Conservation (phyloP, 2,113 vertebrate genomes). For the Lipophrys pholis region DNA sequence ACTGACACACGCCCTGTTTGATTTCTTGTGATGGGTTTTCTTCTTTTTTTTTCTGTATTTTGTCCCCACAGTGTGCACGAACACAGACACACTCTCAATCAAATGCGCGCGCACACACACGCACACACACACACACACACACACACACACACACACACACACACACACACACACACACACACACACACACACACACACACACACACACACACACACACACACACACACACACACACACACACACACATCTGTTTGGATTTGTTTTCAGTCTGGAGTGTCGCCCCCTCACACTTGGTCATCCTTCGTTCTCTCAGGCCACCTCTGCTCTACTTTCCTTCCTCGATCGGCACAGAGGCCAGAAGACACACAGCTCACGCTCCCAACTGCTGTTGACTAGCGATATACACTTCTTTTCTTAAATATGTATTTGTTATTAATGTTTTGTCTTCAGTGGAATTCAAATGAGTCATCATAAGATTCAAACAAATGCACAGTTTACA, state of each 20-base stretch:
- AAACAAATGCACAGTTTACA: no score
- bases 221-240: conserved; percentile 57
- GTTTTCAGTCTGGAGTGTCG: conserved; percentile 55
- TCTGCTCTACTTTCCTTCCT: conserved; percentile 14
- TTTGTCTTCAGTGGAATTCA: no score
- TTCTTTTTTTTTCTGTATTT: conserved; percentile 13
- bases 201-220: no score
- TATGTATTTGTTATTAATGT: no score
- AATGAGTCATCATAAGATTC: no score
- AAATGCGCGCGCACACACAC: neutral
- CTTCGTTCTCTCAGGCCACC: conserved; percentile 14
- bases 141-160: conserved; percentile 61
- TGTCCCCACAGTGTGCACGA: conserved; percentile 9
- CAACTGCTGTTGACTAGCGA: conserved; percentile 10
- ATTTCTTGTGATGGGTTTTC: conserved; percentile 27
- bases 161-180: no score
- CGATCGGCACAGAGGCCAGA: conserved; percentile 12
- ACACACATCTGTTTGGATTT: conserved; percentile 67
- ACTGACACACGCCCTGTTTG: conserved; percentile 22
- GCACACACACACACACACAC: conserved; percentile 60
- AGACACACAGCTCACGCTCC: conserved; percentile 37
- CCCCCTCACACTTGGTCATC: conserved; percentile 8
- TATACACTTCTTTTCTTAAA: no score
- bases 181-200: no score
- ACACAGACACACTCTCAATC: conserved; percentile 16